A percentile compares a stretch with the other conserved stretches of the same genome.
Conservation (phyloP, 2,113 vertebrate genomes). For the Xiphophorus maculatus region DNA sequence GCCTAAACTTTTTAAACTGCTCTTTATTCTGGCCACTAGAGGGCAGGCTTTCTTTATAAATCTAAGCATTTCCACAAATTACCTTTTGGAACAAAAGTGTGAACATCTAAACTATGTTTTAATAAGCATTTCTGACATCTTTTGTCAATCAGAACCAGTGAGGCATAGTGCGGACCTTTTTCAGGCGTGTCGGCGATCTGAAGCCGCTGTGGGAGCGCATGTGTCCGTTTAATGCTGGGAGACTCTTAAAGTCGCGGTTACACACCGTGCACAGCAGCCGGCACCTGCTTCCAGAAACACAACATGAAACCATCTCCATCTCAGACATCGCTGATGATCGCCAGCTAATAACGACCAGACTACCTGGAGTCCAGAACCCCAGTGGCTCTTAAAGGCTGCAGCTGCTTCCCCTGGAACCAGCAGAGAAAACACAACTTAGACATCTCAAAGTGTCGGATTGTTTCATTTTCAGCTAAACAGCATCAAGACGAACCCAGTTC, state of each 20-base stretch:
- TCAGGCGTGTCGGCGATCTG: neutral
- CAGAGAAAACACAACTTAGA: neutral
- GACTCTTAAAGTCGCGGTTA: conserved; percentile 61
- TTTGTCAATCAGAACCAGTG: neutral
- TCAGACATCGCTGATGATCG: neutral
- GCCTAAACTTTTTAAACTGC: neutral
- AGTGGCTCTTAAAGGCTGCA: neutral
- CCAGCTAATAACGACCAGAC: neutral
- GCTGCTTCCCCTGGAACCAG: conserved; percentile 15
- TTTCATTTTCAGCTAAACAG: neutral
- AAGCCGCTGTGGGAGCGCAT: conserved; percentile 57
- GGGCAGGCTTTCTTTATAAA: neutral
- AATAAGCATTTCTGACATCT: neutral
- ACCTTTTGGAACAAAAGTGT: neutral
- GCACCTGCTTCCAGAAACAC: neutral
- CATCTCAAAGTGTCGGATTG: neutral
- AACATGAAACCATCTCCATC: neutral
- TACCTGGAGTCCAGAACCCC: conserved; percentile 27
- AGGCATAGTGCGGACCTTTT: conserved; percentile 28
- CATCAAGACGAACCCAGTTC: conserved; percentile 23
- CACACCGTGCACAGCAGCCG: conserved; percentile 66
- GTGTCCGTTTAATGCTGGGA: conserved; percentile 59
- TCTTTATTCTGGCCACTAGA: neutral
- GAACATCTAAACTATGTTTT: neutral
- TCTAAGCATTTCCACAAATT: neutral